Base-by-base conservation (phyloP, 2,113 vertebrate species). In the Dolichotis patagonum region DNA sequence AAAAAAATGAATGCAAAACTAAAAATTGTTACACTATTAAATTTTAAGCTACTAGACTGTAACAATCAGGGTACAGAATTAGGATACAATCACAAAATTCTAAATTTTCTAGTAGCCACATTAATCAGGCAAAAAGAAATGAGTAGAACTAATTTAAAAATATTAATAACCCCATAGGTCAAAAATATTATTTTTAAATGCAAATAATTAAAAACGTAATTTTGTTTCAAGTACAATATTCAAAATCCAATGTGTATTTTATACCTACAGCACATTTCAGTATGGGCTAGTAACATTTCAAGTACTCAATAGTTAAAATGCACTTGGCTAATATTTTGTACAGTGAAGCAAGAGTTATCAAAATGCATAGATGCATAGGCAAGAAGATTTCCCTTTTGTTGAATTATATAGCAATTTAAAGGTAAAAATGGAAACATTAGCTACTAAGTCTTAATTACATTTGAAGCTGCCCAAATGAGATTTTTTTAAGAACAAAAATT, bases 151-250 rank as follows among this genome's bases (percentile, higher is more conserved):
- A 78, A 94, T 75, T 77, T 93, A 67, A 93, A 17, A 32, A 82
- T 67, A 85, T 92, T 85, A 93, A 20, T 71, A 58, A 63, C 30
- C 16, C 7, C 88, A 46, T 11, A 49, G 35, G 65, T 35, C 28
- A 78, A 88, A 96, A 90, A 85, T 41, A 91, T 20, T 43, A 95
- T 56, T 95, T 93, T 13, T 87, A 90, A n/a, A 60, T 54, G 28
- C 58, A 80, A 86, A 73, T 5, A 77, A 83, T 91, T 11, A 67
- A 81, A 95, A 80, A 82, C 28, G 0, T 0, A 0, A 94, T 63
- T 56, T 54, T 41, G 49, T 89, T 35, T 24, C 12, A 81, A 17
- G 52, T 71, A 43, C 54, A 82, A 26, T 88, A 32, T 97, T 71
- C 49, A 7, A 89, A 94, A 81, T 30, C 38, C 54, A 75, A 30